Conservation (phyloP, 2,797 vertebrate genomes). For the Oryzias sinensis region DNA sequence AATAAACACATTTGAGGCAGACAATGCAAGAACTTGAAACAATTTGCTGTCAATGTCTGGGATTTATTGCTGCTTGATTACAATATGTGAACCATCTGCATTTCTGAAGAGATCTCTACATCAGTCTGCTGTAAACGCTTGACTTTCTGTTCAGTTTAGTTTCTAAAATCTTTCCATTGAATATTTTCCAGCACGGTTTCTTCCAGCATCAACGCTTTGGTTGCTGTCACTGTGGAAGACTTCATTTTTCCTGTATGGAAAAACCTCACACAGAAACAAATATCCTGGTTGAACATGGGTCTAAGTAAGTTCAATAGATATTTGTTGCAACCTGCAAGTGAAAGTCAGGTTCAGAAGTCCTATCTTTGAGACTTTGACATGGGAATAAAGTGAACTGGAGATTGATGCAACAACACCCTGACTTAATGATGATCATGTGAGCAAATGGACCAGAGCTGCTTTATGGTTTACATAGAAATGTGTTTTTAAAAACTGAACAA, state of each 20-base stretch:
- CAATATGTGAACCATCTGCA: not conserved
- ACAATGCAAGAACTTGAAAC: not conserved
- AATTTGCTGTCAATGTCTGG: not conserved
- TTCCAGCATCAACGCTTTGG: conserved; percentile 85
- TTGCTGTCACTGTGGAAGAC: conserved; percentile 83
- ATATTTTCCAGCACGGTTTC: conserved; percentile 81
- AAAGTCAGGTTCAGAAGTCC: not conserved
- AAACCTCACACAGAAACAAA: conserved; percentile 67
- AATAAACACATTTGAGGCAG: not conserved
- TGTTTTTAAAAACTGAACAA: not conserved
- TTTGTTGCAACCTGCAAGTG: not conserved
- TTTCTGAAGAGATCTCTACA: not conserved
- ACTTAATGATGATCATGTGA: not conserved
- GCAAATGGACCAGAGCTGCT: not conserved
- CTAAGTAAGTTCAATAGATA: conserved; percentile 74
- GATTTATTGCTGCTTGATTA: not conserved
- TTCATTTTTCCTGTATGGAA: conserved; percentile 72
- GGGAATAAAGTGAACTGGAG: too few species aligned
- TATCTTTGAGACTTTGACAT: too few species aligned
- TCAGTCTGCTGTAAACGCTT: not conserved
- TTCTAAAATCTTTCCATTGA: conserved; percentile 10
- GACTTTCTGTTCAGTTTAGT: conserved; percentile 1
- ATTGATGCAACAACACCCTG: not conserved
- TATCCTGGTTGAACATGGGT: conserved; percentile 81
- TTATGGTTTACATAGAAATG: not conserved